A percentile compares a stretch with the other conserved stretches of the same genome.
These are phyloP conservation scores for Operophtera brumata DNA, from an alignment of 2,888 invertebrate species.

Conservation along the genomic window DNA sequence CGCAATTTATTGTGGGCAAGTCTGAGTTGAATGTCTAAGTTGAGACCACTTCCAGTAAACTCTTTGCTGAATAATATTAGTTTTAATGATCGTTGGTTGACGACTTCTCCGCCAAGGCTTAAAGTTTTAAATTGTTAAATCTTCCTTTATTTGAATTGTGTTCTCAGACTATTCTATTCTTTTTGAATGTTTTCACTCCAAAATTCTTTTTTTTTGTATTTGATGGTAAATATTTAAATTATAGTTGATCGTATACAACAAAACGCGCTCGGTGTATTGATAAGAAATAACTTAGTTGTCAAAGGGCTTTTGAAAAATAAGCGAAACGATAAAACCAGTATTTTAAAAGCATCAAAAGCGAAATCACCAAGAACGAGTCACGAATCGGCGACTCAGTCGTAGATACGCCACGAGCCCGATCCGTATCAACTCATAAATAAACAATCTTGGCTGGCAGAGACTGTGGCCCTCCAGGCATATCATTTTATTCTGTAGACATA, in stretches of 20 bases:
- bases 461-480: conserved; percentile 48
- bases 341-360: conserved; percentile 31
- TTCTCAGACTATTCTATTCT: not conserved
- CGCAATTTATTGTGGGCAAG: conserved; percentile 24
- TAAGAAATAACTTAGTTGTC: not conserved
- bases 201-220: no score
- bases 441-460: conserved; percentile 51
- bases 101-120: conserved; percentile 29
- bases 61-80: conserved; percentile 34
- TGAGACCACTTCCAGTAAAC: conserved; percentile 28
- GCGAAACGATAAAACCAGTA: conserved; percentile 8
- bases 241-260: not conserved
- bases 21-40: conserved; percentile 29
- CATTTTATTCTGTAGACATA: conserved; percentile 57
- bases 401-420: conserved; percentile 33
- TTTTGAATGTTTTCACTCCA: not conserved
- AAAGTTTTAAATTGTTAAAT: conserved; percentile 25
- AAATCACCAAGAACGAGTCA: conserved; percentile 29
- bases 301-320: conserved; percentile 1
- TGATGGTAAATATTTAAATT: not conserved
- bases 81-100: conserved; percentile 36
- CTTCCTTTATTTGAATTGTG: conserved; percentile 12
- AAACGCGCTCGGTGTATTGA: not conserved
- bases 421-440: conserved; percentile 46
- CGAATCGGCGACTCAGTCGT: conserved; percentile 25